These are phyloP conservation scores for Hyphantria cunea DNA, from an alignment of 1,140 invertebrate species.

Conservation along the genomic window DNA sequence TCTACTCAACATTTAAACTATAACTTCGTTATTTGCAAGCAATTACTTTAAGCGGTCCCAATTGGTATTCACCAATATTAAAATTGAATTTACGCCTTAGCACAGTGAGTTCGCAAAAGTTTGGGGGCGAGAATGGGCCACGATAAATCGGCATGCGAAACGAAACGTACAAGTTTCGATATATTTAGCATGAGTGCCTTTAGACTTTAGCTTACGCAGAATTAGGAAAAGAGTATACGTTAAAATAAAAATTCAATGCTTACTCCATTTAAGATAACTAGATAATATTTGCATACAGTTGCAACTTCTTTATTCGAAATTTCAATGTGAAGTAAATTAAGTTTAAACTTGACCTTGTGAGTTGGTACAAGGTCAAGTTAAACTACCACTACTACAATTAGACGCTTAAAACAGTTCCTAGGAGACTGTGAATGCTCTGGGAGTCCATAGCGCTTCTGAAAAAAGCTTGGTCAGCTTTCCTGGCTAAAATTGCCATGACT, in stretches of 20 bases:
- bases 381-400: no score
- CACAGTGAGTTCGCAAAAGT: constrained; percentile 37
- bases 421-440: no score
- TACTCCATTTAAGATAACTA: neutral
- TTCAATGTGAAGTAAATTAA: no score
- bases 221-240: constrained; percentile 10
- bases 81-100: constrained; percentile 44
- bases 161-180: constrained; percentile 47
- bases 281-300: neutral
- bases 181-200: constrained; percentile 40
- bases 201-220: constrained; percentile 30
- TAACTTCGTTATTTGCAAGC: constrained; percentile 26
- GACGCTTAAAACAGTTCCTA: no score
- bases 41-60: constrained; percentile 27
- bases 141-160: constrained; percentile 45
- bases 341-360: no score
- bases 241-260: no score
- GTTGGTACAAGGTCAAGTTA: no score
- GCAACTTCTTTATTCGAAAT: no score
- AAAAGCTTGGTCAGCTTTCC: no score
- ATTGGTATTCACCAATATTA: constrained; percentile 36
- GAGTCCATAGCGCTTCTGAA: no score
- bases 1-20: constrained; percentile 9
- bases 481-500: no score
- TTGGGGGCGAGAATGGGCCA: constrained; percentile 32